phyloP scores from a whole-genome alignment of 2,888 invertebrate species.

The Odontothrips loti region DNA sequence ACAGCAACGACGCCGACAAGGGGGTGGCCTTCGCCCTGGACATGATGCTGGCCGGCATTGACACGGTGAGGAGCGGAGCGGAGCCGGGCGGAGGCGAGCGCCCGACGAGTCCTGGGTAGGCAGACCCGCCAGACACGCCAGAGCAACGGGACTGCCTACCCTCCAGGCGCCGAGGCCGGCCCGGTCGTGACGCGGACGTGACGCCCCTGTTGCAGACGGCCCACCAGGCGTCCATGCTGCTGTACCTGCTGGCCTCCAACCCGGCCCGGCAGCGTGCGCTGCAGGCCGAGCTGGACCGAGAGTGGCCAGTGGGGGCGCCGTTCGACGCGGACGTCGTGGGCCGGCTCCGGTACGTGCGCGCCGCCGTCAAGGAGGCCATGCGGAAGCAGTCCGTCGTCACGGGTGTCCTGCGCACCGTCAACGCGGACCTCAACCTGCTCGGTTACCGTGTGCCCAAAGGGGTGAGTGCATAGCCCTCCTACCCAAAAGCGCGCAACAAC shows the following conservation, averaged over 20 bases:
- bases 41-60: slow-evolving; percentile 81
- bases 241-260: slow-evolving; percentile 74
- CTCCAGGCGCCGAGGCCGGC: no score
- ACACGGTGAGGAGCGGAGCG: slow-evolving; percentile 60
- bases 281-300: slow-evolving; percentile 64
- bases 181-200: no score
- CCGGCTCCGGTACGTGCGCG: slow-evolving; percentile 73
- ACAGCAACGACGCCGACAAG: not conserved
- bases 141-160: no score
- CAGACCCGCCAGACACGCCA: no score
- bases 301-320: slow-evolving; percentile 59
- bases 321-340: slow-evolving; percentile 65
- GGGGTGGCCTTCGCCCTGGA: slow-evolving; percentile 68
- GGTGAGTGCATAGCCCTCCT: no score
- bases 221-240: slow-evolving; percentile 54
- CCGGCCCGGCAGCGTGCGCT: slow-evolving; percentile 74
- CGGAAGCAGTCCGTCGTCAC: slow-evolving; percentile 80
- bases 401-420: slow-evolving; percentile 76
- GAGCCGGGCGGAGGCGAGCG: no score
- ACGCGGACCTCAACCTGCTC: slow-evolving; percentile 72
- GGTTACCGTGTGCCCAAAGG: slow-evolving; percentile 82
- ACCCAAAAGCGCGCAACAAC: no score
- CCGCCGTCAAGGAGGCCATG: slow-evolving; percentile 77
- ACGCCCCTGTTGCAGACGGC: not conserved
- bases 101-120: no score